These are phyloP conservation scores for Poeciliopsis retropinna DNA, from an alignment of 2,113 vertebrate genomes.

Conservation along the genomic window DNA sequence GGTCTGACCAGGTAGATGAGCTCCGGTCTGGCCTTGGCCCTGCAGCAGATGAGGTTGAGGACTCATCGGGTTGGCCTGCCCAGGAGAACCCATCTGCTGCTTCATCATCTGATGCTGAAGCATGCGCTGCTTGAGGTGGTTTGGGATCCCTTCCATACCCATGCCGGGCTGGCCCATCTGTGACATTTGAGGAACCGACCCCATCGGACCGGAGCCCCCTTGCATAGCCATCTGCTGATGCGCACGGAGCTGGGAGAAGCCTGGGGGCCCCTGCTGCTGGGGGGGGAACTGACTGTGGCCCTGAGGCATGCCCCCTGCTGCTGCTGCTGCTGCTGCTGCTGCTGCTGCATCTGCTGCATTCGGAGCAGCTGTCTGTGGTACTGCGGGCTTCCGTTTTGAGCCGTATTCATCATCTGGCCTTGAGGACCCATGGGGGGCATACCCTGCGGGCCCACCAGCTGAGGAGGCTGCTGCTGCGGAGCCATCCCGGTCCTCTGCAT, in stretches of 20 bases:
- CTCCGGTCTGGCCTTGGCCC: constrained; percentile 86
- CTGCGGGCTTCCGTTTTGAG: constrained; percentile 86
- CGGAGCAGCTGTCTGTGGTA: constrained; percentile 87
- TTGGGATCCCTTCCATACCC: constrained; percentile 86
- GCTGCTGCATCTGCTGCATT: constrained; percentile 73
- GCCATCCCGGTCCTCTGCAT: constrained; percentile 85
- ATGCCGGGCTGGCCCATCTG: constrained; percentile 92
- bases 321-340: constrained; percentile 73
- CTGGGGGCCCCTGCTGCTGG: constrained; percentile 82
- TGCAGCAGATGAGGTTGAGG: constrained; percentile 96
- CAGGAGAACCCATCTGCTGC: constrained; percentile 91
- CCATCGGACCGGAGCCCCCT: constrained; percentile 87
- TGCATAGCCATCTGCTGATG: constrained; percentile 94
- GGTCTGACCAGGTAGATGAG: constrained; percentile 89
- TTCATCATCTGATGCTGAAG: constrained; percentile 91
- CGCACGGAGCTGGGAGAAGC: constrained; percentile 90
- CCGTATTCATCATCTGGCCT: constrained; percentile 89
- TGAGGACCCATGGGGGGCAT: constrained; percentile 87
- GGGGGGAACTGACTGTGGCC: constrained; percentile 90
- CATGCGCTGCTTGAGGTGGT: constrained; percentile 83
- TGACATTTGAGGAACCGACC: constrained; percentile 88
- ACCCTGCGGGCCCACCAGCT: constrained; percentile 74
- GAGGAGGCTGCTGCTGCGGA: constrained; percentile 81
- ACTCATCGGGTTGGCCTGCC: constrained; percentile 94
- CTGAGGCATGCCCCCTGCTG: constrained; percentile 83